Percentiles rank a stretch among this genome's conserved stretches.
These are phyloP conservation scores for Laspeyria flexula DNA, from an alignment of 2,888 invertebrate species.

Conservation along the genomic window DNA sequence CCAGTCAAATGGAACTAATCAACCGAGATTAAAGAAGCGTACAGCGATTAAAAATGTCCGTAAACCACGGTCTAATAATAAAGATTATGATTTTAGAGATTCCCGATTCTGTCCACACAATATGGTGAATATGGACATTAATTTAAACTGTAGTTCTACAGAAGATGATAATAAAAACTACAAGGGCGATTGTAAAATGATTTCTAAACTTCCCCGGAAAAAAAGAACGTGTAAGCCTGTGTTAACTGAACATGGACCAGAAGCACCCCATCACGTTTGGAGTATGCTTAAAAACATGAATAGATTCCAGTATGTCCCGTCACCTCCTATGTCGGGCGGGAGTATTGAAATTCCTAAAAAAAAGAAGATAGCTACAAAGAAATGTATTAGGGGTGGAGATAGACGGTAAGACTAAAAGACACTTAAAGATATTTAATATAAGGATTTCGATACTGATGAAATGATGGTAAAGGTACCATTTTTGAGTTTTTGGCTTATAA, in stretches of 20 bases:
- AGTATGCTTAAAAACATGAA: constrained; percentile 72
- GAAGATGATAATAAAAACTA: constrained; percentile 57
- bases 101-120: constrained; percentile 62
- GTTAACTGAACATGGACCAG: constrained; percentile 36
- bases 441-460: too few relatives aligned
- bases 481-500: too few relatives aligned
- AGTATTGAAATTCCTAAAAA: constrained; percentile 47
- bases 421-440: too few relatives aligned
- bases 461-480: too few relatives aligned
- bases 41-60: constrained; percentile 40
- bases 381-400: constrained; percentile 52
- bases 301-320: constrained; percentile 66
- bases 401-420: constrained; percentile 44
- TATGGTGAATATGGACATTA: constrained; percentile 56
- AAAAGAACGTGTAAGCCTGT: not conserved
- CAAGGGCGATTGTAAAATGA: constrained; percentile 53
- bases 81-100: constrained; percentile 59
- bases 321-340: constrained; percentile 68
- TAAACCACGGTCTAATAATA: constrained; percentile 46
- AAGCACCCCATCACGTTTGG: constrained; percentile 69
- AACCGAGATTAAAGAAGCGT: constrained; percentile 56
- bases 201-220: constrained; percentile 10
- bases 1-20: constrained; percentile 45
- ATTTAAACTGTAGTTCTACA: constrained; percentile 66
- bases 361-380: constrained; percentile 51